Conservation (phyloP, 2,797 vertebrate genomes). For the Smutsia gigantea region DNA sequence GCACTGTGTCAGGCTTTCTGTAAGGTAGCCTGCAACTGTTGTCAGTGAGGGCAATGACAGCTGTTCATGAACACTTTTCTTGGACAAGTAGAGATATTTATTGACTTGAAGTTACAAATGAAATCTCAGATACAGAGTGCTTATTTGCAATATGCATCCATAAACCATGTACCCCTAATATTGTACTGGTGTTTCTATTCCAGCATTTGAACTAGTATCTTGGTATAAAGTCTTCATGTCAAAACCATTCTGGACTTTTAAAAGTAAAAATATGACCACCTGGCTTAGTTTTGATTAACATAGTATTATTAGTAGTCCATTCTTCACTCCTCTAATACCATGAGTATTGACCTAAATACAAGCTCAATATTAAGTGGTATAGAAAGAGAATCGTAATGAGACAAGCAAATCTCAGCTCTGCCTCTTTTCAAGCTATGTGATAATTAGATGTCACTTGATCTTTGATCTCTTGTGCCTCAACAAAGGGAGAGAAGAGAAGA, state of each 20-base stretch:
- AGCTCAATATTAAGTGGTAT: not conserved
- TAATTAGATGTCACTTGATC: not conserved
- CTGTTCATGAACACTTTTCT: not conserved
- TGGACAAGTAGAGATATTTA: not conserved
- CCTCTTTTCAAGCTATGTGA: not conserved
- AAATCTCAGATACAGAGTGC: not conserved
- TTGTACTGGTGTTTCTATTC: not conserved
- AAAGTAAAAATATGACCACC: conserved; percentile 5
- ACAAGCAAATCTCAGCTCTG: not conserved
- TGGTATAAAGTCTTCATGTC: not conserved
- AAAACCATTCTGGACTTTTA: not conserved
- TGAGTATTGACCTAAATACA: not conserved
- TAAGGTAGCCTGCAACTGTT: not conserved
- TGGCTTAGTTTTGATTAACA: not conserved
- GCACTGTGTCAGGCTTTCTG: too few relatives aligned
- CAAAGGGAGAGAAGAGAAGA: not conserved
- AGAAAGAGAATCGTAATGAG: not conserved
- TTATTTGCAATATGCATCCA: not conserved
- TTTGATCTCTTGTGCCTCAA: not conserved
- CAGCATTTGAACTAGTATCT: not conserved
- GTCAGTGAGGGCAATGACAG: not conserved
- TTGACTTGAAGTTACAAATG: not conserved
- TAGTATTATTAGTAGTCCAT: not conserved
- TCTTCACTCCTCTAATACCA: not conserved
- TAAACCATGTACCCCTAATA: not conserved